Percentiles rank a stretch among this genome's conserved stretches.
phyloP scores from a whole-genome alignment of 2,888 invertebrate species.

The Unio delphinus region DNA sequence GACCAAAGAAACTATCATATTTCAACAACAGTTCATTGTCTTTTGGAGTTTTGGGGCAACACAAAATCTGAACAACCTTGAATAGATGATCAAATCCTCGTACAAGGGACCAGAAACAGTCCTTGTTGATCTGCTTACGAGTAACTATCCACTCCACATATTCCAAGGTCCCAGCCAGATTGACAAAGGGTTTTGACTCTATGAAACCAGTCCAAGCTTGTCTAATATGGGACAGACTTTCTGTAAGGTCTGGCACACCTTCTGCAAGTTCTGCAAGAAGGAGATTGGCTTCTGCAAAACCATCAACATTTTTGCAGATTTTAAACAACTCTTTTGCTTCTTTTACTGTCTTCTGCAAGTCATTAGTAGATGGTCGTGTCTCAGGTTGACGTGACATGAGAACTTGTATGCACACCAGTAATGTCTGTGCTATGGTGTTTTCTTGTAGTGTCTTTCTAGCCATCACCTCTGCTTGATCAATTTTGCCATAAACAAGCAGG shows the following conservation, averaged over 20 bases:
- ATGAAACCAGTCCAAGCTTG: slow-evolving; percentile 38
- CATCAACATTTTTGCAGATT: slow-evolving; percentile 17
- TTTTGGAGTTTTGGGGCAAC: slow-evolving; percentile 10
- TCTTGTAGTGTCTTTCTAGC: slow-evolving; percentile 37
- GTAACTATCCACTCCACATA: slow-evolving; percentile 37
- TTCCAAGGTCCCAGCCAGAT: slow-evolving; percentile 44
- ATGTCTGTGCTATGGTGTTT: slow-evolving; percentile 36
- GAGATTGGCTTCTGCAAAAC: slow-evolving; percentile 28
- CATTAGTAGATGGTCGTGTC: background rate
- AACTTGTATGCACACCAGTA: slow-evolving; percentile 35
- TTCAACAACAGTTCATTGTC: slow-evolving; percentile 23
- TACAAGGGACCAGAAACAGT: slow-evolving; percentile 13
- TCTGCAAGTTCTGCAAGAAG: slow-evolving; percentile 19
- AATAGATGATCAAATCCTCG: slow-evolving; percentile 37
- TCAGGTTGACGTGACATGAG: slow-evolving; percentile 17
- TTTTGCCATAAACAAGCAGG: slow-evolving; percentile 36
- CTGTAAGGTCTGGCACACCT: slow-evolving; percentile 6
- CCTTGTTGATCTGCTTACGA: slow-evolving; percentile 6
- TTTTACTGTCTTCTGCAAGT: slow-evolving; percentile 16
- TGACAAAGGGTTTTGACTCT: slow-evolving; percentile 29
- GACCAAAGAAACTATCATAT: slow-evolving; percentile 43
- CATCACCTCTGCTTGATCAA: slow-evolving; percentile 32
- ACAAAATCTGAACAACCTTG: slow-evolving; percentile 25
- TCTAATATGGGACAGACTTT: slow-evolving; percentile 5
- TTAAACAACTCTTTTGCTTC: slow-evolving; percentile 32